Evolutionary conservation across 1,140 invertebrate species (phyloP), one percentile per base, ranked within the genome.

Genomic region (Forficula auricularia): DNA sequence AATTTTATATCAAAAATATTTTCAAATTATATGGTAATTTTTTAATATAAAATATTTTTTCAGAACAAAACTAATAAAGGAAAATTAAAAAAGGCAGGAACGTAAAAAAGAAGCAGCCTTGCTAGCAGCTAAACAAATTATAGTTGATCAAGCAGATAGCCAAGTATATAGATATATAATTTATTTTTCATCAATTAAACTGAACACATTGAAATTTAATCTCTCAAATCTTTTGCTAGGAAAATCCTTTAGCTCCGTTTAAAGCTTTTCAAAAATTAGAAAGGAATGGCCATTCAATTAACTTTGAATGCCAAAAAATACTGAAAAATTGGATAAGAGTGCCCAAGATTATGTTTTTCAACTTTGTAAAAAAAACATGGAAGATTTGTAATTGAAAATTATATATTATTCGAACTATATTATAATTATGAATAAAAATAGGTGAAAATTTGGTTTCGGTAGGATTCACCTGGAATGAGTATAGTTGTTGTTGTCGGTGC

Each of bases 361-460:
- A 47, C 57, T 81, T 13, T 71, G 72, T 40, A 69, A 74, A 51
- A 55, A 57, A 33, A 81, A 79, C 52, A 78, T 80, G 63, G 64
- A 73, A 41, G 50, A 57, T 12, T 57, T 69, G 57, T 80, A 74
- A n/a, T n/a, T 52, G 64, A 68, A 45, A 50, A 60, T 16, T 60
- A n/a, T n/a, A n/a, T n/a, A n/a, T n/a, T n/a, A n/a, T n/a, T n/a
- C n/a, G n/a, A n/a, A n/a, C n/a, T n/a, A n/a, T n/a, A n/a, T n/a
- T n/a, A n/a, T n/a, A n/a, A n/a, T n/a, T n/a, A n/a, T n/a, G n/a
- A n/a, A n/a, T n/a, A n/a, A n/a, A n/a, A n/a, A n/a, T n/a, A n/a
- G n/a, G n/a, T n/a, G n/a, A n/a, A n/a, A n/a, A n/a, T n/a, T n/a
- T n/a, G n/a, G n/a, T n/a, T n/a, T n/a, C n/a, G n/a, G n/a, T n/a